Evolutionary conservation across 2,797 vertebrate genomes (phyloP).

Genomic region (Spatula clypeata): DNA sequence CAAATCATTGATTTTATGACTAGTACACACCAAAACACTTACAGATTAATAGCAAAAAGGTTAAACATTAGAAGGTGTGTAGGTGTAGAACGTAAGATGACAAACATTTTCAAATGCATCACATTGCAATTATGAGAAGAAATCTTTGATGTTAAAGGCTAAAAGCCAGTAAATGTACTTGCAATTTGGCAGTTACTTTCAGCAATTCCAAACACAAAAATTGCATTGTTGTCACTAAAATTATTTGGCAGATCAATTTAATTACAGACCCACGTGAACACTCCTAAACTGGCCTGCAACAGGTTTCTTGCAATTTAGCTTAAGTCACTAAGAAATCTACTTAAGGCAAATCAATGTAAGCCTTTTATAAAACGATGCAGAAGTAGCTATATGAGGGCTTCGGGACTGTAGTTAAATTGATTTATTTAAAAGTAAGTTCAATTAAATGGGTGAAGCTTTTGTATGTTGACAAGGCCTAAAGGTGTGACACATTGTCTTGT

Average conservation of each 20-base stretch:
- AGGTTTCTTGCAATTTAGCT: constrained; percentile 2
- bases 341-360: constrained; percentile 38
- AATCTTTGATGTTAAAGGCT: neutral
- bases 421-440: constrained; percentile 39
- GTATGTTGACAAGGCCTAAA: neutral
- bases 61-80: neutral
- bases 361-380: constrained; percentile 22
- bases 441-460: neutral
- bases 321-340: constrained; percentile 27
- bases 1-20: neutral
- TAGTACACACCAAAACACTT: neutral
- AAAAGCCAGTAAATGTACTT: neutral
- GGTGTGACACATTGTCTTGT: neutral
- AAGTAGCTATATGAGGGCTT: neutral
- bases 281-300: neutral
- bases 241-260: neutral
- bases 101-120: neutral
- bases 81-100: neutral
- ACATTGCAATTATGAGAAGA: neutral
- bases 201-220: neutral
- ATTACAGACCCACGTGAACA: neutral
- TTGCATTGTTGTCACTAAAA: neutral
- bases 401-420: neutral
- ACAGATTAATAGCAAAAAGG: neutral
- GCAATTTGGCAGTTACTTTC: neutral